Base-by-base conservation (phyloP, 2,888 invertebrate species). In the Gerris lacustris region DNA sequence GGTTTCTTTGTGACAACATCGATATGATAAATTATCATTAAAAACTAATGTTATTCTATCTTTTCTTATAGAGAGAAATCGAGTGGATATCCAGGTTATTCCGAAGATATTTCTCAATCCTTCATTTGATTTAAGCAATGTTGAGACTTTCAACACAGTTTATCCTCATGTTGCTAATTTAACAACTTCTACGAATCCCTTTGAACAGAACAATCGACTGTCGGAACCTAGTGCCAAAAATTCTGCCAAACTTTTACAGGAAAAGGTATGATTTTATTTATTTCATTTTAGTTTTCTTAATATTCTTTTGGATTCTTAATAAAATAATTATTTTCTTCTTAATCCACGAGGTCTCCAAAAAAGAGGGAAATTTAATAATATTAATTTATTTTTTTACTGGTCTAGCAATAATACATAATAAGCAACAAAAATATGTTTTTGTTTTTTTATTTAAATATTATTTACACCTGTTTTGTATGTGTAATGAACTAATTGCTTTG, bases 51-150 rank as follows among this genome's bases (percentile, higher is more conserved):
- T 31, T 31, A 31, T 31, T 31, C 31, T 5, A 55, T 70, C 69
- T 73, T 74, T 73, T 73, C 73, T 80, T 80, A n/a, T 77, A 83
- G 84, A 84, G 77, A 76, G 77, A 75, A 78, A 76, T 72, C 78
- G 80, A 72, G 77, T 79, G 80, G 83, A 85, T 79, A 80, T 88
- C 11, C 86, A 86, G 78, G 87, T 86, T 73, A 89, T 95, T 78
- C 95, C 95, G 72, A 88, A 86, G 79, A 89, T 96, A 78, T 96
- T 94, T 82, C 85, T 92, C 78, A 88, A 89, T 78, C 86, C 88
- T 63, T 85, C 87, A 72, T 87, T 96, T 78, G 87, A 89, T 78
- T 83, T 96, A 69, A 90, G 90, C 79, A 87, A 92, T 79, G 85
- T 88, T 55, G 86, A 87, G 76, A 90, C 91, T 71, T 96, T 96